Evolutionary conservation across 2,113 vertebrate species (phyloP).

Genomic region (Macrotus californicus): DNA sequence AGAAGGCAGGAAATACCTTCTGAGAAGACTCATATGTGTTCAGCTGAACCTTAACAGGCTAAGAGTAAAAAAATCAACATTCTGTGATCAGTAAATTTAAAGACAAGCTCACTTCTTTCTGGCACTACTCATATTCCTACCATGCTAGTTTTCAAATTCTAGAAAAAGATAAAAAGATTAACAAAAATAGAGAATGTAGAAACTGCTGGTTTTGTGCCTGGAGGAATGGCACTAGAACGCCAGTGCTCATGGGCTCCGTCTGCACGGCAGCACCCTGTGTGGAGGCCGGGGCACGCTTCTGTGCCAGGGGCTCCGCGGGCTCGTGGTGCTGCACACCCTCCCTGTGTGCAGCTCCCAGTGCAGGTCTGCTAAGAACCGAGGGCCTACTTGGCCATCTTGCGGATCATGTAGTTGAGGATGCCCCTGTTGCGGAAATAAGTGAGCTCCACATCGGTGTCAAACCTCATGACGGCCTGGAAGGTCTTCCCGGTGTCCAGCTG

Average conservation of each 20-base stretch:
- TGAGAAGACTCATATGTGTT: background rate
- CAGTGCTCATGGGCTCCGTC: background rate
- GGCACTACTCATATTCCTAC: background rate
- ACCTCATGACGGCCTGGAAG: conserved; percentile 90
- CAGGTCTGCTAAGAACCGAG: background rate
- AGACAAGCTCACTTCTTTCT: background rate
- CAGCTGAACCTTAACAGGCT: background rate
- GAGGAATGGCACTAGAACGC: background rate
- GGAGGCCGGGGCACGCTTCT: background rate
- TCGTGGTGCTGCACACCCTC: background rate
- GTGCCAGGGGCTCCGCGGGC: background rate
- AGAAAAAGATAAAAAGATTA: conserved; percentile 46
- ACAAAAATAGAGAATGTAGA: conserved; percentile 12
- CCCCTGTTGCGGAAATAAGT: conserved; percentile 92
- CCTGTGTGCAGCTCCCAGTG: background rate
- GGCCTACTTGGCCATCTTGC: conserved; percentile 86
- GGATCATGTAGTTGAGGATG: conserved; percentile 99
- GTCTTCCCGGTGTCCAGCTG: conserved; percentile 91
- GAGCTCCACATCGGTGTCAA: conserved; percentile 97
- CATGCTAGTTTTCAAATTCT: conserved; percentile 46
- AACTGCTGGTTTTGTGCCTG: conserved; percentile 12
- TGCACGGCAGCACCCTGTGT: rapidly evolving
- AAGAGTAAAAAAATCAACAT: conserved; percentile 47
- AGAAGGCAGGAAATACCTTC: background rate
- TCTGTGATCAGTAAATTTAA: conserved; percentile 9